These are phyloP conservation scores for Zoanthus solanderi DNA, from an alignment of 92 coral and sea anemone genomes.

Conservation along the genomic window DNA sequence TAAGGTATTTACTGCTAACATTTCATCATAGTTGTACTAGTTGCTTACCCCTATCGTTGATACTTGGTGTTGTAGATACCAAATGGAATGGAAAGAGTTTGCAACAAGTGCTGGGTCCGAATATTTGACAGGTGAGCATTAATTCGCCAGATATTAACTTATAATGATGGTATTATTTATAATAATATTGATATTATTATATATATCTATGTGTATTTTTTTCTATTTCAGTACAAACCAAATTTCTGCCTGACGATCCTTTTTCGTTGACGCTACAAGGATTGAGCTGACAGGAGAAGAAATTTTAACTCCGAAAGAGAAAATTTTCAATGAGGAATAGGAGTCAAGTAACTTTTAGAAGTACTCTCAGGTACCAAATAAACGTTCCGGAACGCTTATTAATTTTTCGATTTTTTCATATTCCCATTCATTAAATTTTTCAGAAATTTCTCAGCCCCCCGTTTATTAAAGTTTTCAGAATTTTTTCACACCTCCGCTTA, in stretches of 20 bases:
- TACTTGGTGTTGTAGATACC: slow-evolving; percentile 59
- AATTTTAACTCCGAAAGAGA: too few species aligned
- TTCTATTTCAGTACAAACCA: slow-evolving; percentile 69
- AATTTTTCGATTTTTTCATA: too few species aligned
- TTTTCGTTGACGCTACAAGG: slow-evolving; percentile 71
- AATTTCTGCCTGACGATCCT: slow-evolving; percentile 83
- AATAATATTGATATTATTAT: background rate
- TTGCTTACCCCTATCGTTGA: background rate
- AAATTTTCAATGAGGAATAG: too few species aligned
- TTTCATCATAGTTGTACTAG: background rate
- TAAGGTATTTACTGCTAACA: too few species aligned
- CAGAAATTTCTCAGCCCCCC: too few species aligned
- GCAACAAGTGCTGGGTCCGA: slow-evolving; percentile 96
- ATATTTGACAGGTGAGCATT: slow-evolving; percentile 67
- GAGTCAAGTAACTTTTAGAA: too few species aligned
- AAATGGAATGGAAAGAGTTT: slow-evolving; percentile 91
- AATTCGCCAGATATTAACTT: too few species aligned
- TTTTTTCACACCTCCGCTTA: too few species aligned
- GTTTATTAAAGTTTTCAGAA: too few species aligned
- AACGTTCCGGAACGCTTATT: too few species aligned
- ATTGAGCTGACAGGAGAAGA: slow-evolving; percentile 20
- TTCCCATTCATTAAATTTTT: too few species aligned
- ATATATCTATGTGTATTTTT: background rate
- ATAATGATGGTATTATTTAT: background rate
- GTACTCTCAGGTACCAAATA: too few species aligned